Percentiles rank a stretch among this genome's conserved stretches.
Evolutionary conservation across 2,113 vertebrate species (phyloP).

Genomic region (Taxidea taxus): DNA sequence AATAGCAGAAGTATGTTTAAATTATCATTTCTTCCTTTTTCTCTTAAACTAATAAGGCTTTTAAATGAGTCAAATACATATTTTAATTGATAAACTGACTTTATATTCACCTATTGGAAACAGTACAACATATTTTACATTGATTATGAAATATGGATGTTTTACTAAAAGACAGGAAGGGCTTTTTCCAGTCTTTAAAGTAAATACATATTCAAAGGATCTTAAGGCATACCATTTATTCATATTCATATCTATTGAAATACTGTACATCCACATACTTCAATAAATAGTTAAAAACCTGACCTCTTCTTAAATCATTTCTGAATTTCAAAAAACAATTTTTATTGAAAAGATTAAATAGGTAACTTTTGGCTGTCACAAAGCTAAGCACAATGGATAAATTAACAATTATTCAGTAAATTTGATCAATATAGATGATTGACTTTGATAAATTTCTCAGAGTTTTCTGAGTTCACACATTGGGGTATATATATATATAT

Average conservation of each 20-base stretch:
- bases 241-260: conserved; percentile 80
- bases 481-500: conserved; percentile 24
- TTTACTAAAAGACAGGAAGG: conserved; percentile 77
- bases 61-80: conserved; percentile 72
- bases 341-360: conserved; percentile 77
- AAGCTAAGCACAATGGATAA: conserved; percentile 70
- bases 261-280: conserved; percentile 79
- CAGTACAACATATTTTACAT: conserved; percentile 78
- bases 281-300: conserved; percentile 80
- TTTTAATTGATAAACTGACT: conserved; percentile 77
- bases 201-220: conserved; percentile 78
- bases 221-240: conserved; percentile 79
- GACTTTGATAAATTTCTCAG: conserved; percentile 64
- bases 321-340: conserved; percentile 76
- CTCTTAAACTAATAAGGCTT: conserved; percentile 40
- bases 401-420: conserved; percentile 60
- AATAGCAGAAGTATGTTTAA: background rate
- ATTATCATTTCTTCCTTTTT: background rate
- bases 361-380: conserved; percentile 71
- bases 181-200: conserved; percentile 74
- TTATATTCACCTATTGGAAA: conserved; percentile 78
- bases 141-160: conserved; percentile 76
- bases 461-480: conserved; percentile 50
- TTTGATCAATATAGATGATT: conserved; percentile 58
- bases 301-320: conserved; percentile 77